phyloP scores from a whole-genome alignment of 2,888 invertebrate genomes.

The Chloromyia formosa region DNA sequence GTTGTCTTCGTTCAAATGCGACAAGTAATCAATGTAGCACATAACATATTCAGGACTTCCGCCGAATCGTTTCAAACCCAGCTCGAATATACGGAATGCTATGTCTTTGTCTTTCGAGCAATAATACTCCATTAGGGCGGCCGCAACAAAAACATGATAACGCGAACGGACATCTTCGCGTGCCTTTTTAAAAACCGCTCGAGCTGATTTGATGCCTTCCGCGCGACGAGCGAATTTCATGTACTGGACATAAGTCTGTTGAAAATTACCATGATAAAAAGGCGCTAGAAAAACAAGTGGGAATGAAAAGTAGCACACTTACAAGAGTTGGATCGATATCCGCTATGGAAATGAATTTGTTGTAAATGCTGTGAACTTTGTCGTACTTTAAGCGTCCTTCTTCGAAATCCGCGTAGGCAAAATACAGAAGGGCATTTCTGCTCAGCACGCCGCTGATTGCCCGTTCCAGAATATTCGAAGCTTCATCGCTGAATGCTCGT shows the following conservation, averaged over 20 bases:
- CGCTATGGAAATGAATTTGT: slow-evolving; percentile 85
- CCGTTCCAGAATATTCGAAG: slow-evolving; percentile 92
- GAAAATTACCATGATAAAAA: slow-evolving; percentile 14
- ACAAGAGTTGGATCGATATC: slow-evolving; percentile 96
- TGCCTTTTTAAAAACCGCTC: slow-evolving; percentile 93
- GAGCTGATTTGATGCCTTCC: slow-evolving; percentile 96
- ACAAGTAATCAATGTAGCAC: slow-evolving; percentile 95
- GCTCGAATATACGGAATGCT: slow-evolving; percentile 95
- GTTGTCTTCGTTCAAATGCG: slow-evolving; percentile 99
- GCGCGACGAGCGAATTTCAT: slow-evolving; percentile 98
- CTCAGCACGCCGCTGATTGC: slow-evolving; percentile 90
- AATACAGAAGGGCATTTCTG: slow-evolving; percentile 92
- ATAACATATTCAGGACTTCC: slow-evolving; percentile 94
- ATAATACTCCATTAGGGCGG: slow-evolving; percentile 99
- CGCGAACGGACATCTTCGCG: slow-evolving; percentile 85
- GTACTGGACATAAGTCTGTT: slow-evolving; percentile 94
- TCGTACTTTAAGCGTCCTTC: slow-evolving; percentile 96
- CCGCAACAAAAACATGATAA: slow-evolving; percentile 95
- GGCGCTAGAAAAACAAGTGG: background rate
- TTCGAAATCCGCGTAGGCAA: slow-evolving; percentile 98
- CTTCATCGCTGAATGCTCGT: slow-evolving; percentile 93
- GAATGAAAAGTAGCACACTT: too few species aligned
- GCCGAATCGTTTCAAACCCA: slow-evolving; percentile 96
- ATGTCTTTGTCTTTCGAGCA: slow-evolving; percentile 98
- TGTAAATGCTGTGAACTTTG: slow-evolving; percentile 95